Percentiles rank a stretch among this genome's conserved stretches.
Evolutionary conservation across 2,888 invertebrate species (phyloP).

Genomic region (Hydroisotoma schaefferi): DNA sequence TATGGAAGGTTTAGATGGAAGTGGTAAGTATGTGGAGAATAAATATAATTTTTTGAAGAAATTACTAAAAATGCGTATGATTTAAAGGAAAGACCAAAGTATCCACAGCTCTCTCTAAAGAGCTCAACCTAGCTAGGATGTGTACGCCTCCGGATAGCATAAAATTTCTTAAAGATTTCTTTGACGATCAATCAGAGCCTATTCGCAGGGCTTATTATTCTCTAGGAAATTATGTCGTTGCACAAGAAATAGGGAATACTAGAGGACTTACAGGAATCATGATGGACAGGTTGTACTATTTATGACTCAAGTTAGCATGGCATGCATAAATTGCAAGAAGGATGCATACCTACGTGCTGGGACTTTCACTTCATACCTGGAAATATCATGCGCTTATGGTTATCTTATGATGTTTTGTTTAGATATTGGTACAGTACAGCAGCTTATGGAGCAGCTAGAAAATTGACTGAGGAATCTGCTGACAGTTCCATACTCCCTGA

Average conservation of each 20-base stretch:
- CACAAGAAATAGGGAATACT: conserved; percentile 51
- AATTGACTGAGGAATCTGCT: conserved; percentile 47
- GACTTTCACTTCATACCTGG: too few relatives aligned
- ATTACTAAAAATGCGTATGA: too few relatives aligned
- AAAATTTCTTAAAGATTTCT: conserved; percentile 51
- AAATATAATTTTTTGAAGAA: conserved; percentile 2
- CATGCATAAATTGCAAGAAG: too few relatives aligned
- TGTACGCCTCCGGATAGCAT: conserved; percentile 54
- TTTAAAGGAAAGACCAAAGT: conserved; percentile 54
- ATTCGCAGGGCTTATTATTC: conserved; percentile 54
- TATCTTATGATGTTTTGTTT: conserved; percentile 19
- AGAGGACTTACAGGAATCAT: conserved; percentile 52
- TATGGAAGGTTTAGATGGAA: conserved; percentile 56
- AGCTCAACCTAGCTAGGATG: conserved; percentile 50
- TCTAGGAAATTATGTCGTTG: conserved; percentile 56
- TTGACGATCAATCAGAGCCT: conserved; percentile 51
- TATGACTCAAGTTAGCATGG: too few relatives aligned
- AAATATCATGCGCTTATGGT: too few relatives aligned
- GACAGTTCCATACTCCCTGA: conserved; percentile 11
- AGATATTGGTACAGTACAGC: conserved; percentile 57
- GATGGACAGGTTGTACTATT: conserved; percentile 57
- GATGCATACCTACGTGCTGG: too few relatives aligned
- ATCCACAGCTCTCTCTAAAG: conserved; percentile 51
- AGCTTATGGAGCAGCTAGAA: conserved; percentile 54
- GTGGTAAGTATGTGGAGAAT: conserved; percentile 50